phyloP scores from a whole-genome alignment of 92 coral and sea anemone genomes.

The Scolanthus callimorphus region DNA sequence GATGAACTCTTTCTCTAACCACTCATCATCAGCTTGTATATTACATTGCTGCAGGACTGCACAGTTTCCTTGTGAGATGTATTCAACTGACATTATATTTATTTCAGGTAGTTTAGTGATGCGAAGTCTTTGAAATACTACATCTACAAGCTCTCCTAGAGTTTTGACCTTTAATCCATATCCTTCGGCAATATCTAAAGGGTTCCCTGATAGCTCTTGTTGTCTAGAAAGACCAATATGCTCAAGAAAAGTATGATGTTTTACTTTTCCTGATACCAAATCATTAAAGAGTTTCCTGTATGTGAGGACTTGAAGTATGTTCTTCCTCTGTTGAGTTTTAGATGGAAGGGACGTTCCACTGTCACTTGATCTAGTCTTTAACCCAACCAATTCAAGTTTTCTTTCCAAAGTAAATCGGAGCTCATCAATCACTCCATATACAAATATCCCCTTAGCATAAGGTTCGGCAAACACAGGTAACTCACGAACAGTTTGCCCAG shows the following conservation, averaged over 20 bases:
- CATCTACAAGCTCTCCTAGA: slow-evolving; percentile 30
- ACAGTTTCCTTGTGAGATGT: slow-evolving; percentile 33
- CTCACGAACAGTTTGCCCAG: slow-evolving; percentile 47
- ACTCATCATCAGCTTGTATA: slow-evolving; percentile 34
- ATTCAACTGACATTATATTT: slow-evolving; percentile 27
- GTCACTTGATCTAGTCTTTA: slow-evolving; percentile 44
- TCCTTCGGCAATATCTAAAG: slow-evolving; percentile 33
- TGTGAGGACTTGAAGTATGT: slow-evolving; percentile 41
- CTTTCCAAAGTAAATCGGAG: slow-evolving; percentile 28
- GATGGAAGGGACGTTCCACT: slow-evolving; percentile 21
- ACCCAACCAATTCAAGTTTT: slow-evolving; percentile 45
- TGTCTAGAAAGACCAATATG: slow-evolving; percentile 26
- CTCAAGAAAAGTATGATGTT: slow-evolving; percentile 5
- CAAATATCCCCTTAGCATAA: slow-evolving; percentile 45
- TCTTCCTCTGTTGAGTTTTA: slow-evolving; percentile 38
- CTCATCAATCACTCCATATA: slow-evolving; percentile 60
- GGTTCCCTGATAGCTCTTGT: slow-evolving; percentile 34
- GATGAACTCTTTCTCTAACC: slow-evolving; percentile 34
- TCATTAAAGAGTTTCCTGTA: slow-evolving; percentile 53
- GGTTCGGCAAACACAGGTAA: slow-evolving; percentile 61
- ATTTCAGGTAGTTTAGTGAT: slow-evolving; percentile 17
- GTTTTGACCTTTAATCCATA: slow-evolving; percentile 15
- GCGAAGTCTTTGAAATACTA: slow-evolving; percentile 26
- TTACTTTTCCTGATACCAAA: slow-evolving; percentile 27
- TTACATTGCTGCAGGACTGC: slow-evolving; percentile 16